These are phyloP conservation scores for Lytechinus variegatus DNA, from an alignment of 35 echinoderm and acorn worm genomes.

Conservation along the genomic window DNA sequence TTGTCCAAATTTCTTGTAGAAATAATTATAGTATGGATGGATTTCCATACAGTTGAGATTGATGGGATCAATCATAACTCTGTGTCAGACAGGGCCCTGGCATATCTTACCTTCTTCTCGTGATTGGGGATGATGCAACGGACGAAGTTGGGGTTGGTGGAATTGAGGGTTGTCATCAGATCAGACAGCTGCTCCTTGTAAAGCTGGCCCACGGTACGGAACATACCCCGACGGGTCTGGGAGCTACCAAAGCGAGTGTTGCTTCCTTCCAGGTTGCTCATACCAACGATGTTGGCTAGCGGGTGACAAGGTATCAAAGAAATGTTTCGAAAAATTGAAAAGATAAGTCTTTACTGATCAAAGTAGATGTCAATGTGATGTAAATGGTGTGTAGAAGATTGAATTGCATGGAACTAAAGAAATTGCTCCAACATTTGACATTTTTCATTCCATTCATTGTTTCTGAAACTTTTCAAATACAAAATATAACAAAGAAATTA, in stretches of 20 bases:
- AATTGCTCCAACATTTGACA: not conserved
- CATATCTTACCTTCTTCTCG: slow-evolving; percentile 86
- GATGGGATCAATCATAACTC: too few species aligned
- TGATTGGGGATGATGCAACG: slow-evolving; percentile 99
- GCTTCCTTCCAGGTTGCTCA: slow-evolving; percentile 77
- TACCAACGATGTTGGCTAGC: slow-evolving; percentile 84
- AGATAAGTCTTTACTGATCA: not conserved
- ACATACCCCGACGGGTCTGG: slow-evolving; percentile 92
- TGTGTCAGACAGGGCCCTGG: too few species aligned
- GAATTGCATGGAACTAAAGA: not conserved
- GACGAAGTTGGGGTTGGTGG: slow-evolving; percentile 99
- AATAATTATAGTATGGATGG: too few species aligned
- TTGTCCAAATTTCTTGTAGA: too few species aligned
- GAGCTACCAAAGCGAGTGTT: slow-evolving; percentile 68
- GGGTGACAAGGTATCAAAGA: not conserved
- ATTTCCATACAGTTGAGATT: too few species aligned
- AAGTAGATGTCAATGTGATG: not conserved
- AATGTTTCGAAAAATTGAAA: not conserved
- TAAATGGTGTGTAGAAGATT: not conserved
- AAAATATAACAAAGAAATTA: too few species aligned
- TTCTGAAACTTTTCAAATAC: too few species aligned
- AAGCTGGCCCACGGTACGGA: slow-evolving; percentile 94
- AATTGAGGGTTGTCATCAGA: slow-evolving; percentile 90
- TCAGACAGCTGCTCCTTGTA: slow-evolving; percentile 95
- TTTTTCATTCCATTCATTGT: too few species aligned